Evolutionary conservation across 2,113 vertebrate genomes (phyloP).

Genomic region (Phalacrocorax brasilianus): DNA sequence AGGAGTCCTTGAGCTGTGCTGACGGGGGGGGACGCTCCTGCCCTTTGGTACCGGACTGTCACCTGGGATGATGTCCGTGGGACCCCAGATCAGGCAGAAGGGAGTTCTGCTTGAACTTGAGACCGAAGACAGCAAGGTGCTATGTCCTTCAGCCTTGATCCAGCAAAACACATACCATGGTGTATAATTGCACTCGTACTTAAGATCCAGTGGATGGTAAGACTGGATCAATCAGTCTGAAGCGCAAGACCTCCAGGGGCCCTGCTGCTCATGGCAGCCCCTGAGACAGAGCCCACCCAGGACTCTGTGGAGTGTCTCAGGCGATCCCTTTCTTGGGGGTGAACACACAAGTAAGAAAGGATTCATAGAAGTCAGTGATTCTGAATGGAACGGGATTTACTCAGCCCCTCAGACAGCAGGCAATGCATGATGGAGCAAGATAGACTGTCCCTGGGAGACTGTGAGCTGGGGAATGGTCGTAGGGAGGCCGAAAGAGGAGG

Average conservation of each 20-base stretch:
- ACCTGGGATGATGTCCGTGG: not conserved
- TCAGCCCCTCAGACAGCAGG: not conserved
- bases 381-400: not conserved
- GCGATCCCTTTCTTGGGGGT: not conserved
- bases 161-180: not conserved
- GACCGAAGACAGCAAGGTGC: not conserved
- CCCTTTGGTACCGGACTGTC: not conserved
- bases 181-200: not conserved
- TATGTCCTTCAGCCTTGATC: not conserved
- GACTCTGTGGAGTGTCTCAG: not conserved
- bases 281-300: not conserved
- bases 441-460: not conserved
- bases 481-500: not conserved
- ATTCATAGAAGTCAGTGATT: not conserved
- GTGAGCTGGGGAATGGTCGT: not conserved
- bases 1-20: not conserved
- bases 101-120: not conserved
- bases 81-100: not conserved
- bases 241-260: not conserved
- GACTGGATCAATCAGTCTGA: not conserved
- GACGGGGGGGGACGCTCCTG: too few relatives aligned
- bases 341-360: not conserved
- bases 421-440: not conserved
- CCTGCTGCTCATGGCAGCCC: not conserved
- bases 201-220: not conserved